A percentile compares a stretch with the other conserved stretches of the same genome.
These are phyloP conservation scores for Piprites chloris DNA, from an alignment of 2,113 vertebrate genomes.

Conservation along the genomic window DNA sequence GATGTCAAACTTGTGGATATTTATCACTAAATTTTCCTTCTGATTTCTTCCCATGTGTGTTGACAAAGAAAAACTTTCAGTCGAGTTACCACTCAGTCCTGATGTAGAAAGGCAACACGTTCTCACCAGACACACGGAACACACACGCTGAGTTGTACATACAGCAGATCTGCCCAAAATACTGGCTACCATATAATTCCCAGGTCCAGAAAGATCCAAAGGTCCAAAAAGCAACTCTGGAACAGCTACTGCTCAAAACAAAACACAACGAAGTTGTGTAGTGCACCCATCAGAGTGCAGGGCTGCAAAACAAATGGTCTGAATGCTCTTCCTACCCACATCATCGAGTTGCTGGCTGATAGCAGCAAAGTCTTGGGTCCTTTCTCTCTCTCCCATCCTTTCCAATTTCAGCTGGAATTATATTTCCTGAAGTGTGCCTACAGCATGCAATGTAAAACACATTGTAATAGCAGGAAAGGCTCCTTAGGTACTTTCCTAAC, in stretches of 20 bases:
- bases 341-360: fast-evolving
- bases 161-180: neutral
- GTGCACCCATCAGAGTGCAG: neutral
- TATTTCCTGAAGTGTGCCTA: neutral
- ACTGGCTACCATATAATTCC: neutral
- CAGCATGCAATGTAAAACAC: neutral
- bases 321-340: neutral
- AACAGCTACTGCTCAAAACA: neutral
- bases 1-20: neutral
- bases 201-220: neutral
- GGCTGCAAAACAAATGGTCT: neutral
- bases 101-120: neutral
- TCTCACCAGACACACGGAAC: neutral
- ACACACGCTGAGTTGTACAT: neutral
- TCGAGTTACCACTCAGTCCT: neutral
- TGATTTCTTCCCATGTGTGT: neutral
- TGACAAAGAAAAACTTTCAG: neutral
- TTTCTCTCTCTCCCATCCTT: neutral
- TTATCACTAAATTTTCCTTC: neutral
- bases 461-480: neutral
- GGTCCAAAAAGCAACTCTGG: neutral
- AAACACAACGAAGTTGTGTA: neutral
- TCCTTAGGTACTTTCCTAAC: neutral
- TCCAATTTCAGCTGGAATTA: neutral
- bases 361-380: neutral